Conservation (phyloP, 2,113 vertebrate species). For the Psilopsiagon aurifrons region DNA sequence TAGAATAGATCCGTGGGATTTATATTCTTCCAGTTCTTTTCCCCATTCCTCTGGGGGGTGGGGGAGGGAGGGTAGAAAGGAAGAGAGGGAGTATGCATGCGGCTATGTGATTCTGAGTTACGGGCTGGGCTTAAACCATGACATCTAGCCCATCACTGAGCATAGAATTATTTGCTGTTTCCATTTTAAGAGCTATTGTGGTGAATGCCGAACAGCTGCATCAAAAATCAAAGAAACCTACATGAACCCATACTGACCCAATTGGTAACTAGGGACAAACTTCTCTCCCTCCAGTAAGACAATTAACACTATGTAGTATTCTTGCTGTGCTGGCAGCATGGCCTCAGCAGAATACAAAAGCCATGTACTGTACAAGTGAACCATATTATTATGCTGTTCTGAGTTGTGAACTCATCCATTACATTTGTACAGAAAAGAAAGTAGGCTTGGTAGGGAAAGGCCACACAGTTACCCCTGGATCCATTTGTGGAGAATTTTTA, state of each 20-base stretch:
- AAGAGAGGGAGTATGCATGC: background rate
- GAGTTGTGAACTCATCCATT: background rate
- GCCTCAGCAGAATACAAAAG: background rate
- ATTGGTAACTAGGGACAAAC: background rate
- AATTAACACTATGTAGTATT: background rate
- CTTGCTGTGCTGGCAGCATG: rapidly evolving
- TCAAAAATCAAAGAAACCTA: background rate
- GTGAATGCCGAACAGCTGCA: background rate
- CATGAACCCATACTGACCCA: rapidly evolving
- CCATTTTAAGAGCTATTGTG: background rate
- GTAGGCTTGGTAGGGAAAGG: background rate
- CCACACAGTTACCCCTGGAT: too few species aligned
- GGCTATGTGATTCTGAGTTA: background rate
- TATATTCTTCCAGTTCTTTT: background rate
- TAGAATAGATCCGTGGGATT: background rate
- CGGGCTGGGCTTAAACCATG: background rate
- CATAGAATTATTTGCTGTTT: background rate
- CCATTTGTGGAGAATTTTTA: background rate
- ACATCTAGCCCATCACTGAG: background rate
- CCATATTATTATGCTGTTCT: background rate
- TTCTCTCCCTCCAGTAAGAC: background rate
- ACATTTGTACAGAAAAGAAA: background rate
- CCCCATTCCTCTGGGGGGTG: background rate
- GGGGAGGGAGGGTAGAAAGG: too few species aligned
- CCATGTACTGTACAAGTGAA: background rate